A percentile compares a stretch with the other conserved stretches of the same genome.
These are phyloP conservation scores for Colletes latitarsis DNA, from an alignment of 1,140 invertebrate genomes.

Conservation along the genomic window DNA sequence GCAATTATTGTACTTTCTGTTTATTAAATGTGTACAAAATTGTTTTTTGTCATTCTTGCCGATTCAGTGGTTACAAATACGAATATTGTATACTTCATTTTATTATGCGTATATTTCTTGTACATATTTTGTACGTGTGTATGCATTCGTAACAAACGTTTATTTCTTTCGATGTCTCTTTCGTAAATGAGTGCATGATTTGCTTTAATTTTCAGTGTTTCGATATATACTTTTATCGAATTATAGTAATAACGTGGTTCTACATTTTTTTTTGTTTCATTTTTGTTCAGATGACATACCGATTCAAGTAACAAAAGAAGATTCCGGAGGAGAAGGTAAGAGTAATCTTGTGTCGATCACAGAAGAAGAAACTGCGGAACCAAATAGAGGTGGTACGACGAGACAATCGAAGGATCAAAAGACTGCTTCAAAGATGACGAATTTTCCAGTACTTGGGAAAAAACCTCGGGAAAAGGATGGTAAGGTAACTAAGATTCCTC, in stretches of 20 bases:
- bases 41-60: neutral
- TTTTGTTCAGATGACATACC: slow-evolving; percentile 77
- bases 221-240: neutral
- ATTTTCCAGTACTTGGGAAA: slow-evolving; percentile 69
- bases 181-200: slow-evolving; percentile 6
- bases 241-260: neutral
- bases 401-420: slow-evolving; percentile 75
- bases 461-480: slow-evolving; percentile 72
- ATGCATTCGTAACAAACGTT: no score
- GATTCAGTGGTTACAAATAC: no score
- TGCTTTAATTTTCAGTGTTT: neutral
- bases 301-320: slow-evolving; percentile 76
- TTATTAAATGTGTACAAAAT: neutral
- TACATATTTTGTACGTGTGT: no score
- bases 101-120: no score
- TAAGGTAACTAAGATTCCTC: slow-evolving; percentile 71
- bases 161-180: no score
- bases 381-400: slow-evolving; percentile 69
- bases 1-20: neutral
- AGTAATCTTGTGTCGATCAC: slow-evolving; percentile 75
- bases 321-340: slow-evolving; percentile 69
- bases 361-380: slow-evolving; percentile 71
- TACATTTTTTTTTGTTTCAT: slow-evolving; percentile 12
- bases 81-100: no score
- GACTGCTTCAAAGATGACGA: slow-evolving; percentile 67